Percentiles rank a stretch among this genome's conserved stretches.
These are phyloP conservation scores for Conus canariensis DNA, from an alignment of 2,888 invertebrate species.

Conservation along the genomic window DNA sequence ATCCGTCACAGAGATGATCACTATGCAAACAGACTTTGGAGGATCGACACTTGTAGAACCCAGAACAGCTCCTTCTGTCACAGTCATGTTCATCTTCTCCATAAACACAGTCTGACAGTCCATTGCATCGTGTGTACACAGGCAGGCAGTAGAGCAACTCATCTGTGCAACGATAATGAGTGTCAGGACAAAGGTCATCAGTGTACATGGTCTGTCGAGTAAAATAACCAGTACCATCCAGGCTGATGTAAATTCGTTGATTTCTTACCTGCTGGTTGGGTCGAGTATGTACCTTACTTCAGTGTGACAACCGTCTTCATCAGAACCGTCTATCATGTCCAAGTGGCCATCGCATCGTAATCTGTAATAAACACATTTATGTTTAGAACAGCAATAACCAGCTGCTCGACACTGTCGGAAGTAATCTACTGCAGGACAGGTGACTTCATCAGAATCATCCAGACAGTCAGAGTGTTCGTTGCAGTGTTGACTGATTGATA, in stretches of 20 bases:
- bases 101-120: not conserved
- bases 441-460: constrained; percentile 49
- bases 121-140: constrained; percentile 15
- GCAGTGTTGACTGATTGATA: constrained; percentile 20
- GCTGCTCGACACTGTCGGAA: too few species aligned
- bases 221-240: constrained; percentile 7
- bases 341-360: not conserved
- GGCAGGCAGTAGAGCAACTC: not conserved
- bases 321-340: not conserved
- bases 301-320: not conserved
- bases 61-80: not conserved
- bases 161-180: not conserved
- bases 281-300: not conserved
- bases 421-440: too few species aligned
- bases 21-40: not conserved
- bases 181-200: not conserved
- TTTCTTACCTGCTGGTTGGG: not conserved
- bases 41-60: not conserved
- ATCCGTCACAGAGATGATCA: constrained; percentile 7
- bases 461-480: constrained; percentile 43
- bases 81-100: constrained; percentile 8
- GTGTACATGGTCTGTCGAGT: not conserved
- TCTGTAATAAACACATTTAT: not conserved
- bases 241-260: not conserved
- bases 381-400: too few species aligned